These are phyloP conservation scores for Anagrus nilaparvatae DNA, from an alignment of 1,140 invertebrate species.

Conservation along the genomic window DNA sequence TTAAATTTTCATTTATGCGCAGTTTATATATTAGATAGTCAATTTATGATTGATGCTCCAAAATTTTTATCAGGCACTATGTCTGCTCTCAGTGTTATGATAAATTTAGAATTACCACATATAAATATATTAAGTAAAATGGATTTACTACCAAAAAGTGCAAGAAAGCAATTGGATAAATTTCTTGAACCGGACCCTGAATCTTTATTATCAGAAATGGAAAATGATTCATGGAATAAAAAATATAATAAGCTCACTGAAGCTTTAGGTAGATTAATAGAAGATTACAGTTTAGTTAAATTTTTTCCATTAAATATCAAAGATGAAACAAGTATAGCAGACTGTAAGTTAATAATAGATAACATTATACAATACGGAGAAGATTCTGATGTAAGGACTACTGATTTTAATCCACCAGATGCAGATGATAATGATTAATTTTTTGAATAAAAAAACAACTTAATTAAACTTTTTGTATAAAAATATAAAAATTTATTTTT, in stretches of 20 bases:
- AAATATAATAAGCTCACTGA: slow-evolving; percentile 72
- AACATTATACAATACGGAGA: slow-evolving; percentile 94
- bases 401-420: slow-evolving; percentile 66
- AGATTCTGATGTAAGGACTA: slow-evolving; percentile 79
- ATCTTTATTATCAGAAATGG: slow-evolving; percentile 56
- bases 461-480: slow-evolving; percentile 7
- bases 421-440: slow-evolving; percentile 42
- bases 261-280: slow-evolving; percentile 69
- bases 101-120: slow-evolving; percentile 89
- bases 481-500: too few species aligned
- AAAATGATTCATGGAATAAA: too few species aligned
- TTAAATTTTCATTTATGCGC: slow-evolving; percentile 88
- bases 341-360: slow-evolving; percentile 82
- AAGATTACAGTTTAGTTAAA: slow-evolving; percentile 88
- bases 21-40: slow-evolving; percentile 89
- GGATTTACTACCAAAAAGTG: slow-evolving; percentile 79
- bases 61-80: slow-evolving; percentile 95
- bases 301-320: slow-evolving; percentile 87
- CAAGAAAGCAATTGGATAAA: slow-evolving; percentile 68
- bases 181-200: slow-evolving; percentile 76
- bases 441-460: slow-evolving; percentile 17
- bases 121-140: slow-evolving; percentile 93
- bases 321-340: slow-evolving; percentile 74
- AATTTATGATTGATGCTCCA: slow-evolving; percentile 91
- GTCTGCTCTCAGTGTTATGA: slow-evolving; percentile 91